Base-by-base conservation (phyloP, 2,113 vertebrate genomes). In the Petrocephalus zakoni region DNA sequence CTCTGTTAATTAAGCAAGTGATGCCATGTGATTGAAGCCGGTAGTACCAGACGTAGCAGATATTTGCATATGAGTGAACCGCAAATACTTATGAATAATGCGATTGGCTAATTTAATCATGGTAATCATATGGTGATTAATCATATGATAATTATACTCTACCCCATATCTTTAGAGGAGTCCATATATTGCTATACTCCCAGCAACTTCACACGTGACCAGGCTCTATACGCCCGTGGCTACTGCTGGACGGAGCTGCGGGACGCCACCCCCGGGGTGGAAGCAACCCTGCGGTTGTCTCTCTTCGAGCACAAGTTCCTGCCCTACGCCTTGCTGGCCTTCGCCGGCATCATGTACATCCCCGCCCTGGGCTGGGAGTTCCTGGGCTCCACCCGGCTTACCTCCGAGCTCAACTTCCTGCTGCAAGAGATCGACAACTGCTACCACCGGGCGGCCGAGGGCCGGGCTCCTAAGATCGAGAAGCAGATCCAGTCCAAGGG, bases 161-260 rank as follows among this genome's bases (percentile, higher is more conserved):
- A 17, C 90, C 82, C 91, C 10, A 56, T 90, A 88, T 90, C 51
- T 92, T 94, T 95, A 99, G 98, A 99, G 97, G 98, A 99, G 89
- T 98, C 98, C 92, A 99, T 99, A 94, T 99, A 99, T 96, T 99
- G 98, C 96, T 99, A 99, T 89, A 99, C 98, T 91, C 98, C 98
- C 22, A 97, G 98, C 96, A 99, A 99, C 97, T 99, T 99, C 96
- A 99, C 98, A 92, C 96, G 98, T 89, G 98, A 99, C 95, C 98
- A 99, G 96, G 98, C 98, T 81, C 95, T 99, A 93, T 99, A 99
- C 89, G 98, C 98, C 89, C 95, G 98, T 92, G 98, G 98, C 96
- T 99, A 98, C 96, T 99, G 98, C 96, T 99, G 98, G 98, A 99
- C 98, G 91, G 98, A 99, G 95, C 97, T 99, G 93, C 97, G 97